Conservation (phyloP, 2,113 vertebrate species). For the Equus quagga region DNA sequence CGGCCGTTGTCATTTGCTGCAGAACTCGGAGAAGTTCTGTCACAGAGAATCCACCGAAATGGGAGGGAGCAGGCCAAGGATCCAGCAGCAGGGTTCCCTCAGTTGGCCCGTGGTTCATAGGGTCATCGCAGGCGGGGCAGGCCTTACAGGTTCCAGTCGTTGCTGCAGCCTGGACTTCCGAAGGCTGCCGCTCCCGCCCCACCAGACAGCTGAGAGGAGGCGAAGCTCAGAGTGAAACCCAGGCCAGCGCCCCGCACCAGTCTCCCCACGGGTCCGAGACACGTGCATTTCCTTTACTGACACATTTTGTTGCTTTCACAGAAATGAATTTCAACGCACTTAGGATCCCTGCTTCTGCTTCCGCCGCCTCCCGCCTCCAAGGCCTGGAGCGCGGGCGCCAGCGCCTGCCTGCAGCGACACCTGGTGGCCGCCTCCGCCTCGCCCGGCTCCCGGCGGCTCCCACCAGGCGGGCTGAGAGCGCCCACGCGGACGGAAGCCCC, state of each 20-base stretch:
- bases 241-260: background rate
- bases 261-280: background rate
- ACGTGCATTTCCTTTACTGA: background rate
- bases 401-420: background rate
- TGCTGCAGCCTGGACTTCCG: accelerated
- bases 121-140: accelerated
- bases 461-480: background rate
- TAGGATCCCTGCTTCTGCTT: no score
- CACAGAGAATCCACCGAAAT: background rate
- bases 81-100: background rate
- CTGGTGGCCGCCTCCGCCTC: background rate
- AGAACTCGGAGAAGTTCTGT: background rate
- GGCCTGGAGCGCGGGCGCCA: accelerated
- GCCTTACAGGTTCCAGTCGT: accelerated
- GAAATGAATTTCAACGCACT: accelerated
- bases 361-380: accelerated
- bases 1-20: accelerated
- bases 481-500: no score
- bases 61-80: background rate
- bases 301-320: background rate
- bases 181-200: background rate
- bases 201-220: background rate
- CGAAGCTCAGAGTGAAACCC: background rate
- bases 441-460: background rate
- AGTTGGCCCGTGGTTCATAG: background rate